phyloP scores from a whole-genome alignment of 2,888 invertebrate species.

The Linnaemya tessellans region DNA sequence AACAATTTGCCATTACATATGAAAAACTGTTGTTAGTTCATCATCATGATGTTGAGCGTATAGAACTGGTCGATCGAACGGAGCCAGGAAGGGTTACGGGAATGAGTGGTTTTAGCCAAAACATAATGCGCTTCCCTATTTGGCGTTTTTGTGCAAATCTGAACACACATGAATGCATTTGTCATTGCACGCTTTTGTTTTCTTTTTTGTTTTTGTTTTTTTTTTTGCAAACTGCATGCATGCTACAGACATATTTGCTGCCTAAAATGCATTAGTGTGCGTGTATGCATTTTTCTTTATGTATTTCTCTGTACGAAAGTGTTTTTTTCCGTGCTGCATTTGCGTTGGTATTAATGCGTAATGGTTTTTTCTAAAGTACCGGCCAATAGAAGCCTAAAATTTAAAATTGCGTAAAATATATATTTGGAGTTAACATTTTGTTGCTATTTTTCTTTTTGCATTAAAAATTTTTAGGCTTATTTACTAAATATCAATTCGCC shows the following conservation, averaged over 20 bases:
- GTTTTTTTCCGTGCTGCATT: not conserved
- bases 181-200: not conserved
- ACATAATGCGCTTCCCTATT: slow-evolving; percentile 36
- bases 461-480: slow-evolving; percentile 48
- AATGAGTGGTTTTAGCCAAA: slow-evolving; percentile 29
- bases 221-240: not conserved
- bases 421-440: slow-evolving; percentile 4
- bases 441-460: not conserved
- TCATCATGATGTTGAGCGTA: slow-evolving; percentile 41
- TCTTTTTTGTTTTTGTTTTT: not conserved
- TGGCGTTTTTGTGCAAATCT: slow-evolving; percentile 6
- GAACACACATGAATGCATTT: slow-evolving; percentile 2
- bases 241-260: not conserved
- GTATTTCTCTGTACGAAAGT: not conserved
- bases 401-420: slow-evolving; percentile 59
- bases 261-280: slow-evolving; percentile 41
- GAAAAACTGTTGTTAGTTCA: slow-evolving; percentile 19
- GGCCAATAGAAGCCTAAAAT: slow-evolving; percentile 65
- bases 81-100: not conserved
- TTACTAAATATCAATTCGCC: slow-evolving; percentile 53
- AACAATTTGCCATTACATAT: not conserved
- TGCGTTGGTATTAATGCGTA: slow-evolving; percentile 45
- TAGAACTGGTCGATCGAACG: slow-evolving; percentile 22
- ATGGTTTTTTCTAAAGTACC: slow-evolving; percentile 42
- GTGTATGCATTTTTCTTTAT: slow-evolving; percentile 25